Conservation (phyloP, 2,797 vertebrate genomes). For the Phataginus tricuspis region DNA sequence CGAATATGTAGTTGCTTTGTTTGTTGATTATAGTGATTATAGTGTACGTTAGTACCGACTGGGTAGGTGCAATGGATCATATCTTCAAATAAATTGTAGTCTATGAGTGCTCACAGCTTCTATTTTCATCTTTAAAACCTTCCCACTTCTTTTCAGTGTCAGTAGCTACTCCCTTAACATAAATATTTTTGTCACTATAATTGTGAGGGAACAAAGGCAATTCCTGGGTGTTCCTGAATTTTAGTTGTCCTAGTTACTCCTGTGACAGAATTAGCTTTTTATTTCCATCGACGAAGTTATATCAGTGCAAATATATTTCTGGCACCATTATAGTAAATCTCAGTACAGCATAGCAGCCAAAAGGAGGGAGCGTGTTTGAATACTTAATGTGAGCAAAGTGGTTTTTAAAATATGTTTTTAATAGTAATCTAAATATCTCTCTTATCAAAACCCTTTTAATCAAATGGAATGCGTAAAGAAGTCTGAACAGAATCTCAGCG, state of each 20-base stretch:
- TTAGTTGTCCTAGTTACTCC: slow-evolving; percentile 46
- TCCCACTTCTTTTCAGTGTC: slow-evolving; percentile 44
- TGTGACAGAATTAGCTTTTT: slow-evolving; percentile 71
- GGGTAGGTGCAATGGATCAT: slow-evolving; percentile 76
- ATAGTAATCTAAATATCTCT: slow-evolving; percentile 7
- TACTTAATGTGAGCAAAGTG: slow-evolving; percentile 3
- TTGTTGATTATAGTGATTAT: slow-evolving; percentile 85
- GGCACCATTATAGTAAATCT: neutral
- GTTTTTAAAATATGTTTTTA: slow-evolving; percentile 51
- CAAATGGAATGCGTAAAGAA: neutral
- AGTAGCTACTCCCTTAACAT: slow-evolving; percentile 62
- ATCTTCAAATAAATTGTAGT: slow-evolving; percentile 73
- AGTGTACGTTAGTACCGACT: slow-evolving; percentile 81
- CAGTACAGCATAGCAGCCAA: slow-evolving; percentile 34
- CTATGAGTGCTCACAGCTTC: slow-evolving; percentile 59
- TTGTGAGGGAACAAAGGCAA: slow-evolving; percentile 72
- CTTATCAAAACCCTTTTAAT: neutral
- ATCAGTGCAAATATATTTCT: slow-evolving; percentile 22
- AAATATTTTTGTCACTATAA: slow-evolving; percentile 75
- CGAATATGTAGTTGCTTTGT: slow-evolving; percentile 84
- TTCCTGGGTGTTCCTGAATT: slow-evolving; percentile 51
- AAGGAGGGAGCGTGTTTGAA: neutral
- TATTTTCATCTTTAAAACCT: slow-evolving; percentile 69
- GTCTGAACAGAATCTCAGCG: neutral
- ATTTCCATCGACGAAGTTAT: slow-evolving; percentile 59